These are phyloP conservation scores for Popillia japonica DNA, from an alignment of 1,140 invertebrate species.

Conservation along the genomic window DNA sequence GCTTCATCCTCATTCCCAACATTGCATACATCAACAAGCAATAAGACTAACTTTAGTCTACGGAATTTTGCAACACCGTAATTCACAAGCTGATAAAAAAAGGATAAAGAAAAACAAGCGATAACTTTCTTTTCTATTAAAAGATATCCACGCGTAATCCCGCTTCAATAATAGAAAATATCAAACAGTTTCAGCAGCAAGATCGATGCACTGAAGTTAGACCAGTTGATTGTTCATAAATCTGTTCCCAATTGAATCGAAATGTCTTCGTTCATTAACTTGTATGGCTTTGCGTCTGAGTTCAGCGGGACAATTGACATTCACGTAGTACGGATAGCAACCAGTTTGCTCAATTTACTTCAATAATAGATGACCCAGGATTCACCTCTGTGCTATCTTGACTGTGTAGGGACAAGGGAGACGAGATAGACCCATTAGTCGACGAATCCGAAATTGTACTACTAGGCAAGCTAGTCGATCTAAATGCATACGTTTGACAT, in stretches of 20 bases:
- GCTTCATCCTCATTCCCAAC: no score
- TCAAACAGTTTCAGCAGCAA: no score
- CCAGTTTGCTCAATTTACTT: constrained; percentile 30
- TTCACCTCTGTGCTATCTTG: constrained; percentile 11
- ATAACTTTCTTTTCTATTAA: no score
- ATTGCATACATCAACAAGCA: no score
- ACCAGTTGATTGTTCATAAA: not conserved
- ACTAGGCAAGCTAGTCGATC: not conserved
- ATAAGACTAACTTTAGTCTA: no score
- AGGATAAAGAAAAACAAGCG: no score
- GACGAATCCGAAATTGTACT: not conserved
- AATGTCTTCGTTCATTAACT: constrained; percentile 13
- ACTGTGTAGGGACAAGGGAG: not conserved
- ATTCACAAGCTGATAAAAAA: no score
- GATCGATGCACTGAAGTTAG: not conserved
- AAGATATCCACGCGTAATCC: no score
- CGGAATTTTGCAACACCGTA: no score
- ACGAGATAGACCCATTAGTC: not conserved
- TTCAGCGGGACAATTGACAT: constrained; percentile 12
- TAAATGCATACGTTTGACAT: not conserved
- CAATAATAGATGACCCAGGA: constrained; percentile 28
- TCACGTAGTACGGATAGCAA: not conserved
- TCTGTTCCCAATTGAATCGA: not conserved
- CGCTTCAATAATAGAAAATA: no score
- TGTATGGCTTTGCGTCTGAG: not conserved